Conservation (phyloP, 2,888 invertebrate genomes). For the Nomada flava region DNA sequence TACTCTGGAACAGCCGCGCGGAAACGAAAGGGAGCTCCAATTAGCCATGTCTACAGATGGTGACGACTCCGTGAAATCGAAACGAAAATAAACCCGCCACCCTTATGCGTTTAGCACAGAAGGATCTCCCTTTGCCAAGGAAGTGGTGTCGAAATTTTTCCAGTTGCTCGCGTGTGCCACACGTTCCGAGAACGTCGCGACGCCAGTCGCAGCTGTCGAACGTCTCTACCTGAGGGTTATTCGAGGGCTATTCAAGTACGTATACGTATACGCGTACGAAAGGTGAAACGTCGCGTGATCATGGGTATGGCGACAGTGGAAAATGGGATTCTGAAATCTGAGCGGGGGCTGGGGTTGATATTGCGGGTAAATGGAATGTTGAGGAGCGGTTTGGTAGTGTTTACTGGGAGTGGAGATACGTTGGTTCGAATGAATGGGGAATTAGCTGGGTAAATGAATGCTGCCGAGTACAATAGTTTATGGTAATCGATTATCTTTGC, state of each 20-base stretch:
- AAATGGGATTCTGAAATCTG: background rate
- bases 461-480: background rate
- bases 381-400: background rate
- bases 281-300: slow-evolving; percentile 5
- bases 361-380: background rate
- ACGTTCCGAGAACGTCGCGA: slow-evolving; percentile 25
- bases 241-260: background rate
- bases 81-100: slow-evolving; percentile 61
- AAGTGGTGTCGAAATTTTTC: slow-evolving; percentile 41
- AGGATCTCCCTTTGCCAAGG: slow-evolving; percentile 10
- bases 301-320: background rate
- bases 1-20: slow-evolving; percentile 7
- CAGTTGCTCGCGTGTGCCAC: slow-evolving; percentile 18
- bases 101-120: slow-evolving; percentile 3
- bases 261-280: background rate
- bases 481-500: background rate
- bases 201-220: slow-evolving; percentile 36
- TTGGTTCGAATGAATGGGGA: background rate
- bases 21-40: slow-evolving; percentile 35
- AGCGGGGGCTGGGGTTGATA: background rate
- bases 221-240: slow-evolving; percentile 8
- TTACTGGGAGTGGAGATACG: background rate
- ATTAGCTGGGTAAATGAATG: background rate
- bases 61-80: slow-evolving; percentile 54
- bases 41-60: slow-evolving; percentile 36